Conservation (phyloP, 53 echinoderm and acorn worm species). For the Echinometra lucunter region DNA sequence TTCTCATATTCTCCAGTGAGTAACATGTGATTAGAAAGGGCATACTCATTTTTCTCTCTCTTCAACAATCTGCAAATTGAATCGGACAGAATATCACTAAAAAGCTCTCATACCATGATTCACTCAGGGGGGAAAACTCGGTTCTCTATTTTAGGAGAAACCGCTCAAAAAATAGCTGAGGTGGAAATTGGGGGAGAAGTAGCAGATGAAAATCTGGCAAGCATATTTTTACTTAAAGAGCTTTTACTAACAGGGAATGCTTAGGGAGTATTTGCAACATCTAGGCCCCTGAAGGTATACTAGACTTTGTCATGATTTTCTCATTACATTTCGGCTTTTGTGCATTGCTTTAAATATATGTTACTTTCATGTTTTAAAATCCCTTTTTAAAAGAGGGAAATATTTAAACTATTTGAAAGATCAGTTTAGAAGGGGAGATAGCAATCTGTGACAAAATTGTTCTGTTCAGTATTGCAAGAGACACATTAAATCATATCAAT, state of each 20-base stretch:
- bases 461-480: no score
- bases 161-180: not conserved
- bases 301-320: not conserved
- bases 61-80: not conserved
- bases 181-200: slow-evolving; percentile 28
- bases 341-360: not conserved
- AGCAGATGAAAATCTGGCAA: slow-evolving; percentile 22
- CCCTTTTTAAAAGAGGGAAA: not conserved
- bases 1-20: not conserved
- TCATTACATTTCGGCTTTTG: not conserved
- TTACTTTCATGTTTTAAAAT: not conserved
- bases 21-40: not conserved
- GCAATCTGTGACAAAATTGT: no score
- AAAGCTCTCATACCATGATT: not conserved
- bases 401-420: not conserved
- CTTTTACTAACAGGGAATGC: not conserved
- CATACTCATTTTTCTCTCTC: not conserved
- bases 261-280: not conserved
- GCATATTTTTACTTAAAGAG: not conserved
- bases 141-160: not conserved
- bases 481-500: no score
- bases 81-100: not conserved
- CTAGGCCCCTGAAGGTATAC: not conserved
- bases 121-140: not conserved
- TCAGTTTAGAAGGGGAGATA: no score